Evolutionary conservation across 1,140 invertebrate species (phyloP), one percentile per base, ranked within the genome.

Genomic region (Lucilia cuprina): DNA sequence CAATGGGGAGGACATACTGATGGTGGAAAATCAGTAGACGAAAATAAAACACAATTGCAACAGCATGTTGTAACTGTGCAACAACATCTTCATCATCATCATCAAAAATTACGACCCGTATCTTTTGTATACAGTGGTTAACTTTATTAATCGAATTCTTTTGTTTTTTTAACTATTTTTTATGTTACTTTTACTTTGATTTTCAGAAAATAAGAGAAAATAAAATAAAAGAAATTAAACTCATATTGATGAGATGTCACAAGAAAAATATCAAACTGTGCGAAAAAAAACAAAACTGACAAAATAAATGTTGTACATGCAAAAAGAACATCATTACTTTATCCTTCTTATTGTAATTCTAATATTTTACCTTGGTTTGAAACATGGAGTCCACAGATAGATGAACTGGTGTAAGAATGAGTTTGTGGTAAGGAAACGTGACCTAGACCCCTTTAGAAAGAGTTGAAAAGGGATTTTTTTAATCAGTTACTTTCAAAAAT

Each of bases 221-320:
- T 2, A 80, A 80, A 80, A 14, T 5, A 49, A 80, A 49, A 47
- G 47, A 80, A 80, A 78, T 78, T 78, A 78, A 35, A 78, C 25
- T 17, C 34, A 78, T 80, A 80, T 80, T 80, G 77, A 80, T 50
- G 41, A 80, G 77, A 80, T 80, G 74, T 77, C 35, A 30, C 74
- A 77, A 75, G 25, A 41, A 41, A 41, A 41, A 41, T 3, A 41
- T 41, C 41, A 41, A 41, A 41, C 41, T 41, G 5, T 30, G 34
- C 12, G 74, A 30, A 34, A 75, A 74, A 74, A 21, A 74, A 74
- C 19, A 2, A 3, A n/a, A 74, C 25, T 30, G 41, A 41, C 10
- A 41, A 41, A 41, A 41, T 41, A 41, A 41, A 8, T 30, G 74
- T 34, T 14, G 12, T 8, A 75, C 13, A 75, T 34, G 9, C 74